Evolutionary conservation across 2,113 vertebrate genomes (phyloP), one percentile per base, ranked within the genome.

Genomic region (Mungos mungo): DNA sequence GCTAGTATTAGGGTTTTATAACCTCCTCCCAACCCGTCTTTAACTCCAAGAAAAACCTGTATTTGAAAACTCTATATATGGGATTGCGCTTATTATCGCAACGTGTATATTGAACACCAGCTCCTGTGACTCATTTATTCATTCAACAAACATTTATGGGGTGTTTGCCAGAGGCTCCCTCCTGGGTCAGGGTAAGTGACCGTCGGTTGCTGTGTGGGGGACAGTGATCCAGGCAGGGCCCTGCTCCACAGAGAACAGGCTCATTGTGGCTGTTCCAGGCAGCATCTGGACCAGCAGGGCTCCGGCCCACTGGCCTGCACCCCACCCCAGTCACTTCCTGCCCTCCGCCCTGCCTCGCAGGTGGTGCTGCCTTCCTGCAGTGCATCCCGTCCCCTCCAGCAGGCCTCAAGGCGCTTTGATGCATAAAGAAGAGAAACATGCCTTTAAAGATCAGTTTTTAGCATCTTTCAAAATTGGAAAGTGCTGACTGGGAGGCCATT

Each of bases 391-490:
- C 79, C 80, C 63, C 72, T 93, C 54, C 47, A 84, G 69, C 84
- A 68, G 69, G 83, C 87, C 74, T 86, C 69, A 35, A 68, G 88
- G 92, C 88, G 54, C 47, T 97, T 77, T 86, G 93, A 97, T 90
- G 90, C 92, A 92, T 25, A 68, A 72, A 94, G 74, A 85, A 94
- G 94, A 90, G 86, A 97, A 92, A 89, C 60, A 87, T 50, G 92
- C 54, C 89, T 97, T 96, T 68, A 96, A 96, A 90, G 95, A 97
- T 96, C 84, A 97, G 97, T 98, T 97, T 98, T 98, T 97, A 98
- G 96, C 97, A 96, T 97, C 90, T 83, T 98, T 97, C 94, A 92
- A 98, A 97, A 97, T 96, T 97, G 97, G 97, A 98, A 98, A 98
- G 90, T 98, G 98, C 97, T 98, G 97, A 98, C 96, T 97, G 71